Conservation (phyloP, 2,888 invertebrate genomes). For the Drosophila planitibia region DNA sequence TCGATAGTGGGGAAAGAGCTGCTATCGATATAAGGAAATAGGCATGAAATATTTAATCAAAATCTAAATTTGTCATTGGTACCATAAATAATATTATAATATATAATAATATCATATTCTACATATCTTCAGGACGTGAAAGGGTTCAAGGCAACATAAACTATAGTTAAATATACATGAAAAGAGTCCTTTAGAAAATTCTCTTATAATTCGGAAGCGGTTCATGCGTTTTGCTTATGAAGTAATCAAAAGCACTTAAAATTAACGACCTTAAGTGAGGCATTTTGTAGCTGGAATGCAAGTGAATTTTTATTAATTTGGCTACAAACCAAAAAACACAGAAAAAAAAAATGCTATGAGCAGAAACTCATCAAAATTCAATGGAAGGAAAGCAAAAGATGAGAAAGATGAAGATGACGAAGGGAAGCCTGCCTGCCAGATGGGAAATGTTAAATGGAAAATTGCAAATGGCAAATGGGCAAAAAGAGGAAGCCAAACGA, state of each 20-base stretch:
- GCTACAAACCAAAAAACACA: background rate
- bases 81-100: background rate
- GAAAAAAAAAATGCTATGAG: background rate
- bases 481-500: slow-evolving; percentile 9
- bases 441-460: slow-evolving; percentile 30
- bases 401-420: background rate
- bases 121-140: background rate
- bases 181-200: background rate
- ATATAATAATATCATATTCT: background rate
- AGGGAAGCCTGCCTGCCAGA: slow-evolving; percentile 5
- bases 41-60: too few relatives aligned
- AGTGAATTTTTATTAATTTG: slow-evolving; percentile 42
- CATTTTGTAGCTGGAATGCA: slow-evolving; percentile 34
- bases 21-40: too few relatives aligned
- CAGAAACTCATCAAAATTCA: slow-evolving; percentile 54
- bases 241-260: background rate
- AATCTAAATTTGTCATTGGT: background rate
- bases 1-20: too few relatives aligned
- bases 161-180: background rate
- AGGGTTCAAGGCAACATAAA: background rate
- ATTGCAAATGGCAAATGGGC: slow-evolving; percentile 27
- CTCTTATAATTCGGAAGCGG: slow-evolving; percentile 14
- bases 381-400: slow-evolving; percentile 5
- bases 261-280: slow-evolving; percentile 6
- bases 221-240: background rate